Percentiles rank a stretch among this genome's conserved stretches.
Conservation (phyloP, 1,140 invertebrate genomes). For the Penaeus chinensis region DNA sequence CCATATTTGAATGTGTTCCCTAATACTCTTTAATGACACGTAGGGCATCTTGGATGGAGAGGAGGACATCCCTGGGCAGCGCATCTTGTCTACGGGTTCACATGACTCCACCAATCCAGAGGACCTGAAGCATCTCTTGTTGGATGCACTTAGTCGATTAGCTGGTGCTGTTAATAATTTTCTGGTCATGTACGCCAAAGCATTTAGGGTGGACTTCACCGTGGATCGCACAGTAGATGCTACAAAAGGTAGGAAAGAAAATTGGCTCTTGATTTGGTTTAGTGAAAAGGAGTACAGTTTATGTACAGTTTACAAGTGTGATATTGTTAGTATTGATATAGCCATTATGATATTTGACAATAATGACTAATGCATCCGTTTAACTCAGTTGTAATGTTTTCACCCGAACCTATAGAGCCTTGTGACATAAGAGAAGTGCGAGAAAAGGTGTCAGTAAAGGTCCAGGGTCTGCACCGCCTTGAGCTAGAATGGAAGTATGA, state of each 20-base stretch:
- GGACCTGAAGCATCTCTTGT: constrained; percentile 54
- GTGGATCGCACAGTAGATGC: constrained; percentile 65
- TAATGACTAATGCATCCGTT: constrained; percentile 9
- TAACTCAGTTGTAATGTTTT: background rate
- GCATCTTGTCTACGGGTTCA: constrained; percentile 48
- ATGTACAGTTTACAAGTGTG: background rate
- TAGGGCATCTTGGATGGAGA: constrained; percentile 63
- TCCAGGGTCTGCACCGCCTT: constrained; percentile 86
- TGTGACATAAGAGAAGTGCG: constrained; percentile 73
- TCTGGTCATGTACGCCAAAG: constrained; percentile 83
- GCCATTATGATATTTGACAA: background rate
- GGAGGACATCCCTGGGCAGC: constrained; percentile 39
- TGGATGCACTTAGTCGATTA: constrained; percentile 73
- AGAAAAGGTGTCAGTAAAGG: constrained; percentile 84
- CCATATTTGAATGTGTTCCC: background rate
- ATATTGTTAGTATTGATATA: background rate
- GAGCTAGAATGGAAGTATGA: constrained; percentile 84
- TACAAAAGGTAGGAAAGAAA: constrained; percentile 37
- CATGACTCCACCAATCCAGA: constrained; percentile 45
- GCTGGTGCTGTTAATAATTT: constrained; percentile 80
- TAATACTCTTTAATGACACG: too few relatives aligned
- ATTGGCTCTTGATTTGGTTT: background rate
- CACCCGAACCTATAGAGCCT: constrained; percentile 49
- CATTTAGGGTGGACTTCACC: constrained; percentile 87
- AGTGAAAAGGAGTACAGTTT: constrained; percentile 9